Evolutionary conservation across 2,888 invertebrate genomes (phyloP), one percentile per base, ranked within the genome.

Genomic region (Malthinus flaveolus): DNA sequence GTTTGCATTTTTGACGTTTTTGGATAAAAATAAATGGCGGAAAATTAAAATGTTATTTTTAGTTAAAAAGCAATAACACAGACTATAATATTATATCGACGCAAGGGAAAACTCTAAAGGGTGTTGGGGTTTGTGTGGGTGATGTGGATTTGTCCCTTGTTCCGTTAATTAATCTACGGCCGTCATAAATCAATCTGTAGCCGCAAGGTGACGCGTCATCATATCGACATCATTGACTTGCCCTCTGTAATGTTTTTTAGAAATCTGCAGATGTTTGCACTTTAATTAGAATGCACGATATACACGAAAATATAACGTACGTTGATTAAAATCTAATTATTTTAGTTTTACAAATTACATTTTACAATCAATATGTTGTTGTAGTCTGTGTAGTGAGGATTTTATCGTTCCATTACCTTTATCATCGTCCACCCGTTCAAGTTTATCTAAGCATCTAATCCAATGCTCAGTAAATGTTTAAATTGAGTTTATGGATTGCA

Each of bases 141-240:
- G 70, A 67, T 68, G 71, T 67, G 70, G 72, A 71, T 73, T 71
- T 72, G 71, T 72, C 74, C 73, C 72, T 70, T 68, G 64, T 71
- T 70, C 72, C 73, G 74, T 74, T 76, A 76, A 76, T 76, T 77
- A 76, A 76, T 75, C 76, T 72, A 66, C 61, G 66, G 70, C 69
- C 70, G 73, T 73, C 77, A 77, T 78, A 77, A 78, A 78, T 78
- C 77, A 78, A 77, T 76, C 74, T 76, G 76, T 75, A 75, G 73
- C 75, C 76, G 75, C 78, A 78, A 78, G 78, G 77, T 78, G 78
- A 76, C 77, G 77, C 76, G 75, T 74, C 77, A 78, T 78, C 76
- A 78, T 78, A 78, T 78, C 74, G 78, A 76, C 77, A 77, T 78
- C 76, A 77, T 77, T 78, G 78, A 78, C 76, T 74, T 73, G 74